These are phyloP conservation scores for Tiphia femorata DNA, from an alignment of 2,888 invertebrate genomes.

Conservation along the genomic window DNA sequence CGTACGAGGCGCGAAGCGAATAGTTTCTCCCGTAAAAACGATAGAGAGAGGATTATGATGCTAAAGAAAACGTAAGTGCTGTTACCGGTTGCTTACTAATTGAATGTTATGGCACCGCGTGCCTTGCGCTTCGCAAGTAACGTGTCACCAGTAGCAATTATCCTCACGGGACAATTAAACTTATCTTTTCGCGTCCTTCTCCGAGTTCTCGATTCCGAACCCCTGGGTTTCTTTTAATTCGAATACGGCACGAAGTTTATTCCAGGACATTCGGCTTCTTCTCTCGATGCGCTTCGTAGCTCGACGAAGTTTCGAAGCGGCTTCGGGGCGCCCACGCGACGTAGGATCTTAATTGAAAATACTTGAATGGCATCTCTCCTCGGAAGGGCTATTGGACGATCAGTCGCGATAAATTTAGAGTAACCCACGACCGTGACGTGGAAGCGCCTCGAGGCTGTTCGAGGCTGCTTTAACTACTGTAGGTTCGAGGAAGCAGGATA, in stretches of 20 bases:
- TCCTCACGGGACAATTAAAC: no score
- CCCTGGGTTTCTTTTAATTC: conserved; percentile 48
- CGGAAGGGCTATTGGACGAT: conserved; percentile 46
- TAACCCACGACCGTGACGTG: conserved; percentile 27
- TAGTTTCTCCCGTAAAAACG: conserved; percentile 38
- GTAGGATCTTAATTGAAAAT: conserved; percentile 49
- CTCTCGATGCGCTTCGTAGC: conserved; percentile 8
- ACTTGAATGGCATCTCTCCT: conserved; percentile 55
- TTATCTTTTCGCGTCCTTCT: no score
- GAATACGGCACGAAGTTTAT: conserved; percentile 24
- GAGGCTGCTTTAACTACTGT: no score
- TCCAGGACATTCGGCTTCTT: conserved; percentile 32
- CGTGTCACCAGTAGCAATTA: neutral
- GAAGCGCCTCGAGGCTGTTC: conserved; percentile 17
- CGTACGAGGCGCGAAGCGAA: conserved; percentile 37
- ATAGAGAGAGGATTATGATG: conserved; percentile 46
- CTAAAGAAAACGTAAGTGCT: conserved; percentile 49
- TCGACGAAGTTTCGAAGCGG: neutral
- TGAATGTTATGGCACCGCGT: conserved; percentile 52
- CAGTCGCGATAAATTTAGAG: conserved; percentile 46
- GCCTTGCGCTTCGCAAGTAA: neutral
- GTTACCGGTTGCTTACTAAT: conserved; percentile 55
- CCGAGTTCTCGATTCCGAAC: no score
- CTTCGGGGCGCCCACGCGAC: conserved; percentile 19
- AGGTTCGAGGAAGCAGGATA: no score